These are phyloP conservation scores for Pyrochroa serraticornis DNA, from an alignment of 2,888 invertebrate species.

Conservation along the genomic window DNA sequence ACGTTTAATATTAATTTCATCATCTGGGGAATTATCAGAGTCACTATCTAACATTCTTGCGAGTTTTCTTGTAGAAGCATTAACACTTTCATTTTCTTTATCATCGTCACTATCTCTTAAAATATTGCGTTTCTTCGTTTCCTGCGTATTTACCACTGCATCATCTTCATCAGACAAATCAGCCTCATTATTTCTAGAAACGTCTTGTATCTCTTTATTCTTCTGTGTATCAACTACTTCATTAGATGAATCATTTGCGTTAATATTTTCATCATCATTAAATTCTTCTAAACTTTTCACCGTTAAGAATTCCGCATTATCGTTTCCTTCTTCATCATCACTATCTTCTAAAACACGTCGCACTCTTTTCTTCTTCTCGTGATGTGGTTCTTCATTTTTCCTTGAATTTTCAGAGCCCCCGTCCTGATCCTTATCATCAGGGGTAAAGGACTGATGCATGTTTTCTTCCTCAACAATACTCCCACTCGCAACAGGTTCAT, in stretches of 20 bases:
- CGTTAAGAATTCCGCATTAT: background rate
- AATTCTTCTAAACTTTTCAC: background rate
- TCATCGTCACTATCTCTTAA: background rate
- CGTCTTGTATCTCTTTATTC: constrained; percentile 7
- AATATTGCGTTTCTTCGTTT: background rate
- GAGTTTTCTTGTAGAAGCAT: background rate
- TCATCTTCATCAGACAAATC: constrained; percentile 7
- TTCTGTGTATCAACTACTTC: background rate
- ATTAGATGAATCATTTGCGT: background rate
- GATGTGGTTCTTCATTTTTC: background rate
- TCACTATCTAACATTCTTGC: constrained; percentile 1
- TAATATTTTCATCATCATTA: too few species aligned
- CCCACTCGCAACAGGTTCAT: too few species aligned
- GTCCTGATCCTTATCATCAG: constrained; percentile 19
- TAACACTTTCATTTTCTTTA: background rate
- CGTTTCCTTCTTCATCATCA: constrained; percentile 1
- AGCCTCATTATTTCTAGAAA: constrained; percentile 30
- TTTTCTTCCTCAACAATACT: too few species aligned
- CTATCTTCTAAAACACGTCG: constrained; percentile 1
- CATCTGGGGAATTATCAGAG: background rate
- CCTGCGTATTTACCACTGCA: constrained; percentile 6
- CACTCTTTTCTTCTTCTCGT: background rate
- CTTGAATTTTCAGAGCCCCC: background rate
- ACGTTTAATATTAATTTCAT: background rate
- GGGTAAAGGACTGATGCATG: background rate